A percentile compares a stretch with the other conserved stretches of the same genome.
phyloP scores from a whole-genome alignment of 92 coral and sea anemone genomes.

The Phymanthus crucifer region DNA sequence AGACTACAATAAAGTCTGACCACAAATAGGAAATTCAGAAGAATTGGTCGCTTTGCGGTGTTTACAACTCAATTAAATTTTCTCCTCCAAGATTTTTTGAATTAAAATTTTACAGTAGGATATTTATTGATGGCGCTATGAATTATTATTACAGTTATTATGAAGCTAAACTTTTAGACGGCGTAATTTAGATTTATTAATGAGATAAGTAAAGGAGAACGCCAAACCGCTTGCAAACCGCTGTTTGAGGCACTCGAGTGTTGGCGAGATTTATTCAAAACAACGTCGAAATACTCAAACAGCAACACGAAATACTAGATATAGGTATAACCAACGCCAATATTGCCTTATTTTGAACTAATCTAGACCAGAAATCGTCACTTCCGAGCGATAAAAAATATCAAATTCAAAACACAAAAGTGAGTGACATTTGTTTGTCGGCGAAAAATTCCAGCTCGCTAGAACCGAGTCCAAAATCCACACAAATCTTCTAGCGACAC shows the following conservation, averaged over 20 bases:
- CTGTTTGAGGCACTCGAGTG: constrained; percentile 2
- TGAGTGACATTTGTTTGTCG: constrained; percentile 25
- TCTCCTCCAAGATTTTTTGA: neutral
- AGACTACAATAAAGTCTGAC: neutral
- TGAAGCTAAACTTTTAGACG: constrained; percentile 12
- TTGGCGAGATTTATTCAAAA: neutral
- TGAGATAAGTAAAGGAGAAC: constrained; percentile 17
- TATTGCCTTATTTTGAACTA: neutral
- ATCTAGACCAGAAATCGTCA: constrained; percentile 17
- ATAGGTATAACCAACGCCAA: neutral
- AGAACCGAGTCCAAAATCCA: constrained; percentile 22
- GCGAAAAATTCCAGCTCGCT: constrained; percentile 1
- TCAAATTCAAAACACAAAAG: constrained; percentile 20
- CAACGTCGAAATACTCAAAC: neutral
- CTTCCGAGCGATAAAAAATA: constrained; percentile 16
- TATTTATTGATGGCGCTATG: neutral
- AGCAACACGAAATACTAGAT: neutral
- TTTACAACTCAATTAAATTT: neutral
- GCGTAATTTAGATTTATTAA: constrained; percentile 20
- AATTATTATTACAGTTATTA: neutral
- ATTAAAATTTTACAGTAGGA: neutral
- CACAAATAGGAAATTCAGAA: neutral
- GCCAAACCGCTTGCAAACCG: constrained; percentile 1
- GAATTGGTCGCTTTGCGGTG: neutral
- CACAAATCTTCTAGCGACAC: neutral